These are phyloP conservation scores for Thryonomys swinderianus DNA, from an alignment of 2,113 vertebrate species.

Conservation along the genomic window DNA sequence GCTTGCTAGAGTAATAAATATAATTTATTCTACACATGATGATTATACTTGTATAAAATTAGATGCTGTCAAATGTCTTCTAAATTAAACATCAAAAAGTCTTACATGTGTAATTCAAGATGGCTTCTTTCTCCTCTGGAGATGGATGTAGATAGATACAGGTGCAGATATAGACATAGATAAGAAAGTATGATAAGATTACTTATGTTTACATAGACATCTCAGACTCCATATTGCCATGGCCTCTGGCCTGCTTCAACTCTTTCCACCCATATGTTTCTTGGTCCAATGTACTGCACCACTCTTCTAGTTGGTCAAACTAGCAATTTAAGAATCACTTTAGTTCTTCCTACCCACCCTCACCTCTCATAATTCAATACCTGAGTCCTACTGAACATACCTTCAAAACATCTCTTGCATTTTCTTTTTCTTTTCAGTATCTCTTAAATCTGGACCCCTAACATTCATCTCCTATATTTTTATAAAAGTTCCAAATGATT, in stretches of 20 bases:
- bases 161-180: not conserved
- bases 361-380: not conserved
- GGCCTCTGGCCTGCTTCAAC: too few relatives aligned
- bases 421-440: not conserved
- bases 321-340: not conserved
- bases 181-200: not conserved
- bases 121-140: not conserved
- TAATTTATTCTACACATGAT: slow-evolving; percentile 45
- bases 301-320: not conserved
- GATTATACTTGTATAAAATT: slow-evolving; percentile 35
- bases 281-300: not conserved
- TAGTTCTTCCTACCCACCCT: not conserved
- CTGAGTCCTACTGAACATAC: not conserved
- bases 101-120: not conserved
- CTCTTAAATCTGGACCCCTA: not conserved
- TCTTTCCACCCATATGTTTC: not conserved
- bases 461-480: not conserved
- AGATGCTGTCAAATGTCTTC: slow-evolving; percentile 26
- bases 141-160: not conserved
- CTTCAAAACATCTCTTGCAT: slow-evolving; percentile 6
- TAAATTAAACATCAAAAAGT: not conserved
- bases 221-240: not conserved
- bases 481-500: not conserved
- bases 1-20: not conserved
- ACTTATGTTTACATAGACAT: not conserved